Evolutionary conservation across 2,797 vertebrate genomes (phyloP).

Genomic region (Enteromius argenteus): DNA sequence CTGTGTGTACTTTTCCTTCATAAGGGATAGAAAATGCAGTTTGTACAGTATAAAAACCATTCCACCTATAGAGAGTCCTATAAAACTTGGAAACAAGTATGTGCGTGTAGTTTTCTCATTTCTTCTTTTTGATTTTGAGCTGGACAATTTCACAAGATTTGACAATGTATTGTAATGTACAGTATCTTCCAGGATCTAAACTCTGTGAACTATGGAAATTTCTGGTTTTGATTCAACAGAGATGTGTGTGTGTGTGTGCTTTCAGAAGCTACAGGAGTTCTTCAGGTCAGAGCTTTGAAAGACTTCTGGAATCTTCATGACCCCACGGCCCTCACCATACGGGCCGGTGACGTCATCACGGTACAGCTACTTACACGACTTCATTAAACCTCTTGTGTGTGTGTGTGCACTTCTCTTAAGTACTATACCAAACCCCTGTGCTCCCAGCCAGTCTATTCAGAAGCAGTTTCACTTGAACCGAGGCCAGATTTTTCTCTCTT

Average conservation of each 20-base stretch:
- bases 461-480: slow-evolving; percentile 8
- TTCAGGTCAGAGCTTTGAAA: slow-evolving; percentile 94
- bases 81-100: not conserved
- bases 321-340: slow-evolving; percentile 91
- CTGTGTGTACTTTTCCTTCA: not conserved
- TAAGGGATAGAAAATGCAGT: not conserved
- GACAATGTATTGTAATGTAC: not conserved
- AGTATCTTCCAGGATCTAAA: not conserved
- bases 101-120: not conserved
- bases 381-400: not conserved
- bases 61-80: not conserved
- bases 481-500: not conserved
- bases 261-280: slow-evolving; percentile 91
- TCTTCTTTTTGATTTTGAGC: not conserved
- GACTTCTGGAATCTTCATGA: slow-evolving; percentile 97
- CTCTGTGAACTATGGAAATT: slow-evolving; percentile 4
- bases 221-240: slow-evolving; percentile 13
- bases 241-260: slow-evolving; percentile 23
- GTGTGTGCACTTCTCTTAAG: not conserved
- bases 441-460: not conserved
- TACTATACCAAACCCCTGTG: not conserved
- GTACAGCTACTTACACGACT: slow-evolving; percentile 69
- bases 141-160: not conserved
- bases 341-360: slow-evolving; percentile 92
- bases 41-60: not conserved